Base-by-base conservation (phyloP, 2,113 vertebrate species). In the Corythoichthys intestinalis region DNA sequence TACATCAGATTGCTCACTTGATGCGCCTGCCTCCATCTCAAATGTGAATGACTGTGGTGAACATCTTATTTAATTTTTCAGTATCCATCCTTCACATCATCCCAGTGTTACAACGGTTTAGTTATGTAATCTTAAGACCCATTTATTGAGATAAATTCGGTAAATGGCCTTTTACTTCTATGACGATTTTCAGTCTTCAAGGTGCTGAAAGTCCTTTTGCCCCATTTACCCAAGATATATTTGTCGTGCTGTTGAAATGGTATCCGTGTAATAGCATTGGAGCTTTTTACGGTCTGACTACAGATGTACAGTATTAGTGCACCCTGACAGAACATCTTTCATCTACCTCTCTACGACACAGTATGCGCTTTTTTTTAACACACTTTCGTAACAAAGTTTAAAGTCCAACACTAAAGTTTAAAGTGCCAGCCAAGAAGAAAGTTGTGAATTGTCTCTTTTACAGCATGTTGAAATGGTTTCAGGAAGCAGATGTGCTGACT, bases 401-500 rank as follows among this genome's bases (percentile, higher is more conserved):
- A 67, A 65, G 63, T 60, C 81, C 70, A 41, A 58, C 46, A 3
- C n/a, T 69, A 20, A 60, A 72, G 41, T 53, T 8, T 76, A 66
- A 54, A 65, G 47, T 10, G 4, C 20, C 39, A 35, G 41, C 28
- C 59, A 80, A 71, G 58, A 34, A 67, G 37, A 68, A 34, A 60
- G 53, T 72, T 76, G 69, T 64, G 58, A 78, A 80, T 34, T 46
- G 10, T 58, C 15, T 54, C 50, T 20, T 73, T 59, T 65, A 66
- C 17, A 44, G 17, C 47, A n/a, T 78, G 71, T 77, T 72, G 72
- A 79, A 87, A 83, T 65, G 9, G n/a, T 76, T 80, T 78, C 69
- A 80, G 78, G 80, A 85, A 83, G 69, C 52, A 67, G 39, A 80
- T 46, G 4, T 67, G 75, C 85, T 82, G 77, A 86, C 50, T 77